Evolutionary conservation across 2,888 invertebrate genomes (phyloP).

Genomic region (Orthosia cruda): DNA sequence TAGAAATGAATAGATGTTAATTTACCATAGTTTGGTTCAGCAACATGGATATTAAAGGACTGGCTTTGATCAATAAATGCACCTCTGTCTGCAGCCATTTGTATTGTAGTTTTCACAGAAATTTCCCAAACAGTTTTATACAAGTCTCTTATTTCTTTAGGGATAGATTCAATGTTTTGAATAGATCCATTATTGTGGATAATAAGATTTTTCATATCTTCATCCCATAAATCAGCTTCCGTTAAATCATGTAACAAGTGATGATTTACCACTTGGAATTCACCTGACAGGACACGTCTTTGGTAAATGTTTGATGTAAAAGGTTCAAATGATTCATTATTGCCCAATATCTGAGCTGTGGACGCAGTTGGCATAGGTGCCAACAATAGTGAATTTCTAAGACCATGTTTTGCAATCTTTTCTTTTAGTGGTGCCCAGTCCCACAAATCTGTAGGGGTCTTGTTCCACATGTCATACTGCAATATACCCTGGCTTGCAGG

Average conservation of each 20-base stretch:
- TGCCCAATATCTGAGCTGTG: slow-evolving; percentile 99
- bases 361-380: slow-evolving; percentile 99
- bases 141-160: slow-evolving; percentile 95
- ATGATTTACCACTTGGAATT: slow-evolving; percentile 99
- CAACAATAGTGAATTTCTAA: slow-evolving; percentile 97
- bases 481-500: slow-evolving; percentile 99
- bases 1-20: slow-evolving; percentile 99
- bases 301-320: slow-evolving; percentile 99
- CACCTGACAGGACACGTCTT: slow-evolving; percentile 98
- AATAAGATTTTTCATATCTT: slow-evolving; percentile 98
- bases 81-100: slow-evolving; percentile 99
- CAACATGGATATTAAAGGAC: slow-evolving; percentile 99
- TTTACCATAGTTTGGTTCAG: slow-evolving; percentile 98
- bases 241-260: slow-evolving; percentile 98
- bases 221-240: slow-evolving; percentile 97
- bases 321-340: slow-evolving; percentile 99
- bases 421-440: slow-evolving; percentile 96
- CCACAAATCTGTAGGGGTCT: slow-evolving; percentile 96
- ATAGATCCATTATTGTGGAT: slow-evolving; percentile 98
- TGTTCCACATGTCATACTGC: slow-evolving; percentile 99
- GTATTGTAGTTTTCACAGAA: slow-evolving; percentile 97
- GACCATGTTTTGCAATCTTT: slow-evolving; percentile 97
- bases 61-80: slow-evolving; percentile 99
- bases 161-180: slow-evolving; percentile 96
- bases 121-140: slow-evolving; percentile 99